A percentile compares a stretch with the other conserved stretches of the same genome.
Evolutionary conservation across 2,113 vertebrate genomes (phyloP).

Genomic region (Eurystomus gularis): DNA sequence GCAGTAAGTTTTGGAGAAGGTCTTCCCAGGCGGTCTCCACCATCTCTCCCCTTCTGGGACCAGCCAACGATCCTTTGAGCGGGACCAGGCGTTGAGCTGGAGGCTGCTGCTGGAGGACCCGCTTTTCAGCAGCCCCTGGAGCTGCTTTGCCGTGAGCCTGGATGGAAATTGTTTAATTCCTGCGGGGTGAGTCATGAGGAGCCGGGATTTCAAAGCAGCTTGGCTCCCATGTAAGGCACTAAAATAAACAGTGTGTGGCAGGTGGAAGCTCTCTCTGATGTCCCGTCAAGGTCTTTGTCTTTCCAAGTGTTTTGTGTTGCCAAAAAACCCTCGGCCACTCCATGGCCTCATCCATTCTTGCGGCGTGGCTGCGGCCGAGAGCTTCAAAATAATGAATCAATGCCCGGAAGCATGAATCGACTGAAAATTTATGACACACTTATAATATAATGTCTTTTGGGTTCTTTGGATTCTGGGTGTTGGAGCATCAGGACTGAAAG

Average conservation of each 20-base stretch:
- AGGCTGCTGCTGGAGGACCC: not conserved
- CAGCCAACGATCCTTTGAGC: fast-evolving
- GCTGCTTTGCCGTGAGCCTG: not conserved
- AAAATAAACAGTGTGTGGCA: conserved; percentile 60
- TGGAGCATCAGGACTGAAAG: not conserved
- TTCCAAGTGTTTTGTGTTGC: not conserved
- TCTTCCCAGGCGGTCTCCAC: not conserved
- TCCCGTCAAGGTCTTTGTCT: not conserved
- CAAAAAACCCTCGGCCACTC: not conserved
- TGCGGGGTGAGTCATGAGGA: conserved; percentile 37
- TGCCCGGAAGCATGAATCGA: conserved; percentile 52
- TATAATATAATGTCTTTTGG: not conserved
- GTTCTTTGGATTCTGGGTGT: not conserved
- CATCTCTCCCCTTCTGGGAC: not conserved
- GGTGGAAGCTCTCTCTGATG: conserved; percentile 66
- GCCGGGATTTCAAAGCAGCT: conserved; percentile 54
- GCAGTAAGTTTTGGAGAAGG: fast-evolving
- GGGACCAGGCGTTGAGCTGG: not conserved
- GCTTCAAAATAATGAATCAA: conserved; percentile 46
- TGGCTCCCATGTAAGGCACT: conserved; percentile 67
- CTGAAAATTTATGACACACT: conserved; percentile 33
- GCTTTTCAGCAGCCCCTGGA: not conserved
- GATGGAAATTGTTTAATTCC: conserved; percentile 67
- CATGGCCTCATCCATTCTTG: conserved; percentile 33
- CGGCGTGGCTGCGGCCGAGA: not conserved